Percentiles rank a stretch among this genome's conserved stretches.
Evolutionary conservation across 2,113 vertebrate genomes (phyloP).

Genomic region (Onychorhynchus coronatus): DNA sequence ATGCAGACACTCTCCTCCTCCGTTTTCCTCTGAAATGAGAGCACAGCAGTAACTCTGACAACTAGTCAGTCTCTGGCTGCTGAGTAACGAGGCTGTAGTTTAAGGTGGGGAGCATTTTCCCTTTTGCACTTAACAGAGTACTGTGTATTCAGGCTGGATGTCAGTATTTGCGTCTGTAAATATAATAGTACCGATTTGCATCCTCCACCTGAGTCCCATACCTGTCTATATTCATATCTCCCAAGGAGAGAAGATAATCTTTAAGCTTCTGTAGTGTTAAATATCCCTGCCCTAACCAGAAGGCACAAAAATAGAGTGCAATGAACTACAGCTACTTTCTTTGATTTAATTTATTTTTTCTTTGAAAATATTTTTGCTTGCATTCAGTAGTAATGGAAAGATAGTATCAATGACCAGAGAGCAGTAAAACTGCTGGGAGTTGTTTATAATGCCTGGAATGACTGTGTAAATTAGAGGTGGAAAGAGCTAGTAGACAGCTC

Average conservation of each 20-base stretch:
- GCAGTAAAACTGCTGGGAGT: neutral
- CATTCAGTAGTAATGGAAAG: neutral
- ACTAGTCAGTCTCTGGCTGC: neutral
- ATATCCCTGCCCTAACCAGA: neutral
- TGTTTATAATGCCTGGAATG: neutral
- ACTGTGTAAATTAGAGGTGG: neutral
- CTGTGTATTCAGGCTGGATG: slow-evolving; percentile 28
- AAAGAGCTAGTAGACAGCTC: neutral
- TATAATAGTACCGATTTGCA: neutral
- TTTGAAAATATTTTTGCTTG: slow-evolving; percentile 10
- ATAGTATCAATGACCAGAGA: neutral
- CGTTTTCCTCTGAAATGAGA: neutral
- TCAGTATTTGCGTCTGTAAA: slow-evolving; percentile 41
- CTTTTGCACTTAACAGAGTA: slow-evolving; percentile 28
- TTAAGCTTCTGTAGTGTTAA: slow-evolving; percentile 24
- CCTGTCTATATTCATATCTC: slow-evolving; percentile 45
- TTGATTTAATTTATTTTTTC: slow-evolving; percentile 44
- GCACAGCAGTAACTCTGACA: slow-evolving; percentile 10
- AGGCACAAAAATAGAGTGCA: slow-evolving; percentile 20
- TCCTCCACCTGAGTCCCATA: neutral
- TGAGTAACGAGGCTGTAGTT: slow-evolving; percentile 19
- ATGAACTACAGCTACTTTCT: slow-evolving; percentile 26
- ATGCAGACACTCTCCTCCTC: neutral
- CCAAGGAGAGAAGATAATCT: slow-evolving; percentile 60
- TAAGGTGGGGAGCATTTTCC: neutral